Conservation (phyloP, 1,140 invertebrate species). For the Papilio machaon region DNA sequence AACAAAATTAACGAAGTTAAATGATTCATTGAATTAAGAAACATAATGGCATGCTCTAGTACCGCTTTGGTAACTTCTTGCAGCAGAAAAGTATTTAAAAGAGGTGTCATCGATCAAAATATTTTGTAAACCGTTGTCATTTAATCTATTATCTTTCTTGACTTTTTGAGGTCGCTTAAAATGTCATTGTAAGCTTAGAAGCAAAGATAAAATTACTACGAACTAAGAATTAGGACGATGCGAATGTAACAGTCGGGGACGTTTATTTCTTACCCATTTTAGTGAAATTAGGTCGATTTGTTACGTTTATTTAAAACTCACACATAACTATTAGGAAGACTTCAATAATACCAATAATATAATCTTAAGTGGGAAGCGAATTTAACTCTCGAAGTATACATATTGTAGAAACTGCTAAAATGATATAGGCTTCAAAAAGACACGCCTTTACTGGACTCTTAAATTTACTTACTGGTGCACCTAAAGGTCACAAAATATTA, state of each 20-base stretch:
- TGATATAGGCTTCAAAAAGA: conserved; percentile 7
- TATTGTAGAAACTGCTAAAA: neutral
- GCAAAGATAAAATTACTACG: neutral
- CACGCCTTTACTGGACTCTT: conserved; percentile 50
- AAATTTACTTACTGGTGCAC: no score
- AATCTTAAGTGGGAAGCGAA: neutral
- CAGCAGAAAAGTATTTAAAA: conserved; percentile 52
- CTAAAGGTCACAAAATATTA: conserved; percentile 57
- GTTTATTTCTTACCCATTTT: no score
- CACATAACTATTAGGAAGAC: neutral
- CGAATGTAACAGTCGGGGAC: no score
- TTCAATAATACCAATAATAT: neutral
- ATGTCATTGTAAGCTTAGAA: neutral
- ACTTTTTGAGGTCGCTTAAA: conserved; percentile 14
- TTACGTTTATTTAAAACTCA: neutral
- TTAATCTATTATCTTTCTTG: conserved; percentile 48
- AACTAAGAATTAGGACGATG: neutral
- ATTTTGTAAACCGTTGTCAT: conserved; percentile 46
- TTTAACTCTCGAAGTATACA: neutral
- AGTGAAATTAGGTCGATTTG: neutral
- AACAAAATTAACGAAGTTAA: conserved; percentile 54
- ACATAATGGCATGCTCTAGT: conserved; percentile 53
- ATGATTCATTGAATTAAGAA: conserved; percentile 70
- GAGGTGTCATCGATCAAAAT: conserved; percentile 58
- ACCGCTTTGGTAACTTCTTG: conserved; percentile 45